phyloP scores from a whole-genome alignment of 2,113 vertebrate species.

The Diadophis punctatus region DNA sequence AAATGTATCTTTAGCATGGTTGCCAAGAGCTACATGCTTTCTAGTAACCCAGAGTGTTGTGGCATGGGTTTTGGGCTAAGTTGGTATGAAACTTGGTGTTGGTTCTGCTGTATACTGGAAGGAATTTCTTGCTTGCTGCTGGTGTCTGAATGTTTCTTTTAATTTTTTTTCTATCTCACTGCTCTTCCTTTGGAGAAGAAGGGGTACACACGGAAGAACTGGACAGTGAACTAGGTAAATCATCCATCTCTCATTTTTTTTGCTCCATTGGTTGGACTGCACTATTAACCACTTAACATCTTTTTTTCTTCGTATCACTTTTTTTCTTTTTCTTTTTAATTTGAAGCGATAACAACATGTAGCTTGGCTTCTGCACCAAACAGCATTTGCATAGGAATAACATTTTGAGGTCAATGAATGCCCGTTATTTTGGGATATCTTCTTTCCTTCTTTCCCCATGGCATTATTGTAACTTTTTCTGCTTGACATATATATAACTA shows the following conservation, averaged over 20 bases:
- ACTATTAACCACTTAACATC: constrained; percentile 48
- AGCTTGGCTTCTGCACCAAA: background rate
- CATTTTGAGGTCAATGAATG: background rate
- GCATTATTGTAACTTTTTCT: background rate
- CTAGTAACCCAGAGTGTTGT: constrained; percentile 39
- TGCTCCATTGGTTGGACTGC: constrained; percentile 50
- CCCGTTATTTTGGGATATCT: background rate
- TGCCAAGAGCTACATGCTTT: constrained; percentile 54
- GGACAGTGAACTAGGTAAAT: constrained; percentile 98
- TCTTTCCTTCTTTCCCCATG: background rate
- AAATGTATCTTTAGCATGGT: constrained; percentile 42
- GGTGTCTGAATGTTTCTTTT: constrained; percentile 74
- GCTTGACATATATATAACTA: background rate
- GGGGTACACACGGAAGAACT: constrained; percentile 98
- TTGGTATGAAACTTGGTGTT: constrained; percentile 41
- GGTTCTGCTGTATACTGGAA: constrained; percentile 64
- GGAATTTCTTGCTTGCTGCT: constrained; percentile 71
- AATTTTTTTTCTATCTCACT: constrained; percentile 66
- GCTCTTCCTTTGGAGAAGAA: constrained; percentile 87
- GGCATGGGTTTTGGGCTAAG: constrained; percentile 58
- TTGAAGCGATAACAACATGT: constrained; percentile 19
- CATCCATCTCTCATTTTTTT: constrained; percentile 60
- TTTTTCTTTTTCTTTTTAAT: constrained; percentile 32
- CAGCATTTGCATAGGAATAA: background rate
- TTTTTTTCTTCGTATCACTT: constrained; percentile 51